Conservation (phyloP, 2,888 invertebrate species). For the Epiblema foenella region DNA sequence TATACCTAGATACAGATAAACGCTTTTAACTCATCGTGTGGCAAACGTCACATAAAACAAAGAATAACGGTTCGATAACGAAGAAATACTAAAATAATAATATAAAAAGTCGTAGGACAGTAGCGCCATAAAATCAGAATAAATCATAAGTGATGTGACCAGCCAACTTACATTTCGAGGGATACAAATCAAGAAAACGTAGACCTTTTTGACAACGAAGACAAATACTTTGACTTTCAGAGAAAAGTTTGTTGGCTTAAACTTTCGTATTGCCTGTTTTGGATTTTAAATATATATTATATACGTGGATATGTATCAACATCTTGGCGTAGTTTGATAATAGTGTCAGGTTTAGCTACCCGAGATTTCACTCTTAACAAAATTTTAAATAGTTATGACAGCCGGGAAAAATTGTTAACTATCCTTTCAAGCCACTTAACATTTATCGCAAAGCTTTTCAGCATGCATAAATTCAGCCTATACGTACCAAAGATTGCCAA, state of each 20-base stretch:
- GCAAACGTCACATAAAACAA: slow-evolving; percentile 5
- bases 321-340: not conserved
- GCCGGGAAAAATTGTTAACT: not conserved
- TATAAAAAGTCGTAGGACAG: slow-evolving; percentile 5
- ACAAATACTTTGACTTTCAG: not conserved
- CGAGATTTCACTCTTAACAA: not conserved
- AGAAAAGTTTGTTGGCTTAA: not conserved
- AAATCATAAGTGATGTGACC: slow-evolving; percentile 14
- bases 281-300: not conserved
- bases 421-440: not conserved
- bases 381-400: not conserved
- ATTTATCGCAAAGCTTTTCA: not conserved
- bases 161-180: not conserved
- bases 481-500: not conserved
- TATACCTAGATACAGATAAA: not conserved
- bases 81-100: not conserved
- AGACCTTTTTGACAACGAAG: not conserved
- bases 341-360: too few species aligned
- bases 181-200: not conserved
- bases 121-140: slow-evolving; percentile 12
- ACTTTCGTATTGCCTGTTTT: not conserved
- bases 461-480: not conserved
- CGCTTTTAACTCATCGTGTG: not conserved
- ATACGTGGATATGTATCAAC: not conserved
- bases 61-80: not conserved